Conservation (phyloP, 2,797 vertebrate genomes). For the Bucorvus abyssinicus region DNA sequence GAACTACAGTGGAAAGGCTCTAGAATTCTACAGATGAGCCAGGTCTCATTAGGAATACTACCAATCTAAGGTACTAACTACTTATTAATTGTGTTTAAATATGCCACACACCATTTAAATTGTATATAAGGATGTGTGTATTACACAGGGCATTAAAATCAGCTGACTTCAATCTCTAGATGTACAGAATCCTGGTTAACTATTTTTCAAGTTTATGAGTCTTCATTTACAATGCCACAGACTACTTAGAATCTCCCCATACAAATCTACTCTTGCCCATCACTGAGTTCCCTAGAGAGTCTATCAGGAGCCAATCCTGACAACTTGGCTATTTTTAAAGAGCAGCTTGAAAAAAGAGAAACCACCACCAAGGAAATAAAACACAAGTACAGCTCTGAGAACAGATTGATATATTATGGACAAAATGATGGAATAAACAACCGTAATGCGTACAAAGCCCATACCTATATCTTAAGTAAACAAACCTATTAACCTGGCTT, state of each 20-base stretch:
- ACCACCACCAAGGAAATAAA: background rate
- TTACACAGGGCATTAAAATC: background rate
- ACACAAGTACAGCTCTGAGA: background rate
- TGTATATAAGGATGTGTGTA: background rate
- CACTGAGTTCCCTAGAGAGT: background rate
- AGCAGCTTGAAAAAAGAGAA: background rate
- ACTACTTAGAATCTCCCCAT: background rate
- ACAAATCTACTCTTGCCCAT: background rate
- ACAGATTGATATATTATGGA: background rate
- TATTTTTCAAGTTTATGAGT: background rate
- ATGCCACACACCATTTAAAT: background rate
- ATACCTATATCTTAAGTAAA: background rate
- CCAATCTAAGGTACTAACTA: background rate
- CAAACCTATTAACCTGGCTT: background rate
- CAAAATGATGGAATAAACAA: slow-evolving; percentile 21
- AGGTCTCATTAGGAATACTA: background rate
- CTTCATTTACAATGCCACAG: background rate
- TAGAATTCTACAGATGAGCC: background rate
- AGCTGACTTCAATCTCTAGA: background rate
- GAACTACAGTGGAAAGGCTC: background rate
- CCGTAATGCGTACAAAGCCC: background rate
- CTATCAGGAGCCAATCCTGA: background rate
- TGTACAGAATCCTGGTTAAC: background rate
- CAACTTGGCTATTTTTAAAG: background rate
- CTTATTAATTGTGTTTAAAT: background rate